Evolutionary conservation across 2,797 vertebrate species (phyloP), one percentile per base, ranked within the genome.

Genomic region (Mormyrops boulengeri): DNA sequence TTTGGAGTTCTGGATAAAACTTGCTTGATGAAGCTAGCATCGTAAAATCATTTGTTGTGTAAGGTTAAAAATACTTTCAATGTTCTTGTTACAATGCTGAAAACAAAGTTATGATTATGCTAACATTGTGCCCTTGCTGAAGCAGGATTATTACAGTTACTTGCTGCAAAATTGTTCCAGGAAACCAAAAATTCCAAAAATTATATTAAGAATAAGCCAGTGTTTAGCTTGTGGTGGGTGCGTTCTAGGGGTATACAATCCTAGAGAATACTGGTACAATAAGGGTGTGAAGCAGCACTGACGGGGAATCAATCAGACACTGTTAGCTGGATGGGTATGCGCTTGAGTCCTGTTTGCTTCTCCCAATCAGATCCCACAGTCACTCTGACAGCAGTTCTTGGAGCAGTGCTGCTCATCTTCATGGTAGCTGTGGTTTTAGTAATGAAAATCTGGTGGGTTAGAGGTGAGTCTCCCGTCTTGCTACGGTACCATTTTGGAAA

Each of bases 401-500:
- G 90, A 30, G 26, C 49, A 9, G 7, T 89, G 3, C 38, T 89
- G 80, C 14, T 86, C 19, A 1, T 90, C 47, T n/a, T 69, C 3
- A 47, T 89, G 50, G 88, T 88, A 30, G 52, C 90, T 9, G 4
- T 60, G 60, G 22, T 17, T 44, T 90, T 90, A 22, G 5, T 62
- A 6, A n/a, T 82, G 22, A 87, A 55, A 60, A 26, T 17, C 5
- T 50, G 11, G 7, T n/a, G 22, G 9, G 7, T 57, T 49, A 90
- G 50, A 89, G 8, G 88, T 90, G 73, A 69, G 87, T 53, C 38
- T 22, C 12, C 66, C 4, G 11, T 69, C 11, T 73, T 38, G 66
- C 66, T 38, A 6, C 0, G 2, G 30, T 73, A 73, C 66, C 66
- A 0, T 14, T 73, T 73, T 17, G 30, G 26, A 38, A 73, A 73